Percentiles rank a stretch among this genome's conserved stretches.
Conservation (phyloP, 35 echinoderm and acorn worm genomes). For the Lytechinus pictus region DNA sequence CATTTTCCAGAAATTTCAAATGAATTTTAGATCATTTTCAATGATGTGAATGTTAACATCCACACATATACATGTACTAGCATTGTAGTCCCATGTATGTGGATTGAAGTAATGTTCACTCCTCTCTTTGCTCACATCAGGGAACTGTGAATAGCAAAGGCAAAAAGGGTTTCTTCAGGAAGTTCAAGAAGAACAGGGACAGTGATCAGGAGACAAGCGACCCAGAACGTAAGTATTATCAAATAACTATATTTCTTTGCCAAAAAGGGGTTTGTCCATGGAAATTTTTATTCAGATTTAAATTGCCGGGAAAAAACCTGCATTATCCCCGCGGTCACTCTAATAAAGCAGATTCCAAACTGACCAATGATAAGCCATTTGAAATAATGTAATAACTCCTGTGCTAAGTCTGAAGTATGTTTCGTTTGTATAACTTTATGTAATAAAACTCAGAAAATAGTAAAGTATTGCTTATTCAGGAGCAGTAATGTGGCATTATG, state of each 20-base stretch:
- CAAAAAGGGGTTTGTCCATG: too few relatives aligned
- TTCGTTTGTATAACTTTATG: too few relatives aligned
- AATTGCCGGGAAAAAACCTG: too few relatives aligned
- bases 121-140: background rate
- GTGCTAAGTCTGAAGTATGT: too few relatives aligned
- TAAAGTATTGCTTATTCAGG: too few relatives aligned
- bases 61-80: background rate
- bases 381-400: too few relatives aligned
- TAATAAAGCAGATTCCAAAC: too few relatives aligned
- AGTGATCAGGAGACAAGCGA: constrained; percentile 97
- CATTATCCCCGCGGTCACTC: too few relatives aligned
- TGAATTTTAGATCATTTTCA: background rate
- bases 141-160: constrained; percentile 84
- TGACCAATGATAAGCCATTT: too few relatives aligned
- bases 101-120: background rate
- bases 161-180: constrained; percentile 94
- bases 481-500: too few relatives aligned
- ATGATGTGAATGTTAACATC: background rate
- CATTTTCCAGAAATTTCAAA: background rate
- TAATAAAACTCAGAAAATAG: too few relatives aligned
- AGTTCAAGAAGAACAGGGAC: constrained; percentile 88
- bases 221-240: constrained; percentile 88
- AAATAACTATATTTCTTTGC: background rate
- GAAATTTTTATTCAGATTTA: too few relatives aligned
- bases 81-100: background rate